Base-by-base conservation (phyloP, 2,888 invertebrate genomes). In the Deladenus siricidicola region DNA sequence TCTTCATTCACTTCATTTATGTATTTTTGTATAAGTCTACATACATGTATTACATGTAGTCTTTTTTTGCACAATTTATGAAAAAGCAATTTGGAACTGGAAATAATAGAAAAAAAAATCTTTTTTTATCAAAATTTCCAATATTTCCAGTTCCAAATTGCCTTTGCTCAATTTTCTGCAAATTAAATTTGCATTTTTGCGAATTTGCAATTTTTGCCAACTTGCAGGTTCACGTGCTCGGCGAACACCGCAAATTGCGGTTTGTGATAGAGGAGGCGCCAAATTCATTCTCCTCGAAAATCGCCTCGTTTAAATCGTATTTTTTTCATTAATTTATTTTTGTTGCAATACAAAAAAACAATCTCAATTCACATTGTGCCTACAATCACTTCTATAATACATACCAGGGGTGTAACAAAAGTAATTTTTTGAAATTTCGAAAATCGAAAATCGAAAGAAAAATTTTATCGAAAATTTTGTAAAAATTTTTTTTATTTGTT, bases 141-240 rank as follows among this genome's bases (percentile, higher is more conserved):
- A 21, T 49, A 14, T 34, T 10, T 34, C 39, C 8, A 34, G 14
- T 10, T 34, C 39, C 39, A 34, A 34, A 34, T 34, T 34, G 39
- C 6, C 6, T 34, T 34, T 34, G 6, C 14, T 34, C 14, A n/a
- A n/a, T n/a, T n/a, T n/a, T 19, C 19, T 10, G 8, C 21, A 8
- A 23, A 47, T 47, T 47, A 47, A 23, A 14, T 47, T 14, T 19
- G 8, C 19, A 47, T 19, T 14, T 19, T 47, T 10, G 24, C 48
- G n/a, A 34, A 14, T 34, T 34, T 34, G 14, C 39, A 14, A 14
- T 3, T 34, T 53, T 53, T 39, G 1, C n/a, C n/a, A n/a, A n/a
- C n/a, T n/a, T n/a, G n/a, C n/a, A 53, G 53, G 42, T 53, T 34
- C 53, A 53, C 39, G 19, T 53, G 1, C 39, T 53, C n/a, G 29